Evolutionary conservation across 2,797 vertebrate genomes (phyloP).

Genomic region (Tokudaia tokunoshimensis): DNA sequence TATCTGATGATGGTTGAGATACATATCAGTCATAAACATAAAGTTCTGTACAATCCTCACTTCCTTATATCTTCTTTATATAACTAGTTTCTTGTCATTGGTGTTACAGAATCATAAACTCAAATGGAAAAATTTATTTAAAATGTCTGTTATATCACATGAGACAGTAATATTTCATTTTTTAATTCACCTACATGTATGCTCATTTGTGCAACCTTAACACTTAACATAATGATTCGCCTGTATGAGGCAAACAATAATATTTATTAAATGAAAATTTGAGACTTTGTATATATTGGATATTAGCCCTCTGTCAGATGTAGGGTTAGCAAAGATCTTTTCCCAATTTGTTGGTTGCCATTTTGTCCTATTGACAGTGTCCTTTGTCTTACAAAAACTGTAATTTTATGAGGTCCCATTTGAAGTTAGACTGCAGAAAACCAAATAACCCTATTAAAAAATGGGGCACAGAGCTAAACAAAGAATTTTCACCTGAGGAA

Average conservation of each 20-base stretch:
- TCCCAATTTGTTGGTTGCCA: no score
- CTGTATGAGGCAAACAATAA: not conserved
- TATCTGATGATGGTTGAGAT: constrained; percentile 35
- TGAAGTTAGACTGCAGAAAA: no score
- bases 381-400: no score
- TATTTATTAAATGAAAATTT: not conserved
- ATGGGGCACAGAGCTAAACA: no score
- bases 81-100: constrained; percentile 80
- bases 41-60: constrained; percentile 72
- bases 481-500: no score
- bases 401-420: no score
- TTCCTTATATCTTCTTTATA: constrained; percentile 83
- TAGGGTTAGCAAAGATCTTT: no score
- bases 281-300: no score
- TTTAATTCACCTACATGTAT: not conserved
- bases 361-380: no score
- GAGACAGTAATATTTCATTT: not conserved
- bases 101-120: constrained; percentile 80
- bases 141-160: not conserved
- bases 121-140: not conserved
- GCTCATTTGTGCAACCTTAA: not conserved
- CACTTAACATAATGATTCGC: not conserved
- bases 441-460: no score
- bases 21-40: constrained; percentile 52
- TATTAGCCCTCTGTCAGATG: no score